Conservation (phyloP, 2,797 vertebrate species). For the Micropoecilia bifurca region DNA sequence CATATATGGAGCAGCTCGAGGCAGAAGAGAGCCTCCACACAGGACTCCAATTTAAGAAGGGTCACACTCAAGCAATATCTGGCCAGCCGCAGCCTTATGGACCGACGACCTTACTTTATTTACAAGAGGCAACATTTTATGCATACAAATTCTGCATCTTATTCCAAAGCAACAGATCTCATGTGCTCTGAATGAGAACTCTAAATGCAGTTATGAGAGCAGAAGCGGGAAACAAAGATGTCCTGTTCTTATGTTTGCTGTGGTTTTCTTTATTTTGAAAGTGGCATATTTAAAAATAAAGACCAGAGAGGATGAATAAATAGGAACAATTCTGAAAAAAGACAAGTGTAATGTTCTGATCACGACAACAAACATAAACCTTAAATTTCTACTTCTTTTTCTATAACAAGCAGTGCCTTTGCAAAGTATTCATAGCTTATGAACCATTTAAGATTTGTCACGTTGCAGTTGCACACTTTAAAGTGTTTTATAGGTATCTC, state of each 20-base stretch:
- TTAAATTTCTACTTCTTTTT: conserved; percentile 13
- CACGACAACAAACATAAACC: not conserved
- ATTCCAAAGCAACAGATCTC: accelerated
- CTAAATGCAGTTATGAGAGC: not conserved
- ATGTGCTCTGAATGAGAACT: not conserved
- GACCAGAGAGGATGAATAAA: too few species aligned
- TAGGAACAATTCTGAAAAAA: too few species aligned
- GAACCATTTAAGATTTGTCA: not conserved
- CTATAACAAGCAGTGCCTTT: not conserved
- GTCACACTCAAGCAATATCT: conserved; percentile 22
- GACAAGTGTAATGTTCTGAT: not conserved
- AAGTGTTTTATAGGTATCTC: not conserved
- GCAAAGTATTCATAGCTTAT: not conserved
- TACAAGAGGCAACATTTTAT: conserved; percentile 1
- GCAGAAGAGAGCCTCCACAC: not conserved
- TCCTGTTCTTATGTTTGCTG: conserved; percentile 3
- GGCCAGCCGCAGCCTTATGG: conserved; percentile 3
- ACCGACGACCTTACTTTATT: conserved; percentile 17
- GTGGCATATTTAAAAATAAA: conserved; percentile 2
- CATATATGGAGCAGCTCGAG: conserved; percentile 41
- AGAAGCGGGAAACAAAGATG: not conserved
- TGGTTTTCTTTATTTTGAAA: not conserved
- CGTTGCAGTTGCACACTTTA: not conserved
- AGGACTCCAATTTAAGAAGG: conserved; percentile 36
- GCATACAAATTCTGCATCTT: conserved; percentile 1